Evolutionary conservation across 2,888 invertebrate species (phyloP), one percentile per base, ranked within the genome.

Genomic region (Saturnia japonica): DNA sequence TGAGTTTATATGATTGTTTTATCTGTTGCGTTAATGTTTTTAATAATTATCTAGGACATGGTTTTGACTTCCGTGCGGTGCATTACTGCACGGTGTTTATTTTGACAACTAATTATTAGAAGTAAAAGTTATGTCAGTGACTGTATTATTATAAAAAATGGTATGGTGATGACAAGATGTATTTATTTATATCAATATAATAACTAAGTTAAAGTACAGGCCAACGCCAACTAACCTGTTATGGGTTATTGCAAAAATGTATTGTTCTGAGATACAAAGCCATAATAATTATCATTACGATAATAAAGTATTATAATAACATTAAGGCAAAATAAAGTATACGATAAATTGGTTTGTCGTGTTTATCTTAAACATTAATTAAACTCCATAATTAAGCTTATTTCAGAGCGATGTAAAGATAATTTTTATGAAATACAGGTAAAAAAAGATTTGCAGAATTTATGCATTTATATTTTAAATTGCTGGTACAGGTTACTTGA

Each of bases 21-120:
- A 90, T 89, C 87, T 88, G 80, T 85, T 79, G 76, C 80, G 80
- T 80, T 93, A 91, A 91, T 91, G 91, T 88, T 90, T 85, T 91
- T 88, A 88, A 89, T 88, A 91, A 93, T 93, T 92, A 91, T 92
- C 85, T 88, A 77, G 82, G 85, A 87, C 87, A 84, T 85, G 79
- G 79, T 86, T 85, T 60, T 25, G 25, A 60, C 57, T 28, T 60
- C 86, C 86, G 87, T 89, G 89, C 78, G 80, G 84, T 83, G 81
- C 84, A 83, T 85, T 88, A 87, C 82, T 77, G 83, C 80, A 83
- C 84, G 85, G 74, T 78, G 76, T 82, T 79, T 84, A 80, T 80
- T 87, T 85, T 82, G 81, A 85, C 83, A 82, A 80, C 82, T 87
- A 81, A n/a, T 88, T 82, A 90, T 91, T 88, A 86, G 76, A 80